These are phyloP conservation scores for Catharus fuscescens DNA, from an alignment of 2,113 vertebrate species.

Conservation along the genomic window DNA sequence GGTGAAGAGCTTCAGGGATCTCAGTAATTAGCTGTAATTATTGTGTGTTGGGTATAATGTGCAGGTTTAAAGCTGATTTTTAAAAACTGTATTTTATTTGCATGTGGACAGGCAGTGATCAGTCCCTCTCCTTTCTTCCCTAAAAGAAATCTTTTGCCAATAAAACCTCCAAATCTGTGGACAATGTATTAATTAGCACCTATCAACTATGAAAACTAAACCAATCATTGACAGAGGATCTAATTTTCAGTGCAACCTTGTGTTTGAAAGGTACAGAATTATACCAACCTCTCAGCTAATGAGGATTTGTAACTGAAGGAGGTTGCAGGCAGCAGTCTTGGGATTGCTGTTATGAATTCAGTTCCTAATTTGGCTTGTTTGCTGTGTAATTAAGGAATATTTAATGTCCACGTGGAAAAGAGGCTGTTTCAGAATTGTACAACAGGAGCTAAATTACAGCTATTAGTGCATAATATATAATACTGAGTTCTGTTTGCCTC, in stretches of 20 bases:
- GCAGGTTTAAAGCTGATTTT: background rate
- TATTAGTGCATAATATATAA: background rate
- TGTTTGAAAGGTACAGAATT: background rate
- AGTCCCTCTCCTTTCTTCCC: background rate
- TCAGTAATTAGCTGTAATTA: background rate
- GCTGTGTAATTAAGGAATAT: conserved; percentile 32
- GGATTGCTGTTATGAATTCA: background rate
- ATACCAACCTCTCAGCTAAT: background rate
- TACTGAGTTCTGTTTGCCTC: background rate
- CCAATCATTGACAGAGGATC: background rate
- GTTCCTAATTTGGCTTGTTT: conserved; percentile 19
- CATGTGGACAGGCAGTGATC: accelerated
- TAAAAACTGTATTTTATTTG: background rate
- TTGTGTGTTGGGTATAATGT: accelerated
- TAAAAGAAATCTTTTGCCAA: background rate
- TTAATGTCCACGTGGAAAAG: conserved; percentile 15
- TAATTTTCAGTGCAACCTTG: background rate
- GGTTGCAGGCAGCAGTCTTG: background rate
- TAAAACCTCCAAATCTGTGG: background rate
- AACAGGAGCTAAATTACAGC: conserved; percentile 14
- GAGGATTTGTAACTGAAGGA: background rate
- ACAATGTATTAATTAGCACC: background rate
- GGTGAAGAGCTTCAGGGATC: conserved; percentile 64
- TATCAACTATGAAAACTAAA: background rate
- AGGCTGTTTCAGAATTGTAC: background rate